Evolutionary conservation across 2,888 invertebrate genomes (phyloP), one percentile per base, ranked within the genome.

Genomic region (Limnephilus lunatus): DNA sequence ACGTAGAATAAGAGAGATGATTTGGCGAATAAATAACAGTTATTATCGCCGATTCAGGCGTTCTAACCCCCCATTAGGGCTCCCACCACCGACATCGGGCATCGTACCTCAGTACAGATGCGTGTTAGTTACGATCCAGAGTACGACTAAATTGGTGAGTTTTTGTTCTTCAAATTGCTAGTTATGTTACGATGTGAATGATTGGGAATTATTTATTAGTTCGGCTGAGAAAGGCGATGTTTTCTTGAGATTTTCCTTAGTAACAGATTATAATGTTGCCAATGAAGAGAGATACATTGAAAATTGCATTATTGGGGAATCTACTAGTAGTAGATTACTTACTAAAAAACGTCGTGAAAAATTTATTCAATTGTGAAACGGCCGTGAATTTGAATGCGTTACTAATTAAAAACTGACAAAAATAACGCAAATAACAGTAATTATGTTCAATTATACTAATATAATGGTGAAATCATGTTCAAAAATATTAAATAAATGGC

Each of bases 11-110:
- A 89, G 89, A 82, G 81, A 90, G 82, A 90, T 90, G 90, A 90
- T 90, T 83, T 85, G 90, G 30, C 44, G 90, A 90, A 82, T 93
- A 93, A 94, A 94, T 93, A 93, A 94, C 93, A 93, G 94, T 93
- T 94, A 92, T 94, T 94, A 93, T 94, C 94, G 94, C 94, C 94
- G 93, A 93, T 94, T 94, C 94, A 93, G 94, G 92, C 93, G 94
- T 85, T 81, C 89, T 83, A 92, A 90, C 82, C 89, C 81, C 89
- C 19, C 48, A 88, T 88, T 89, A 89, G 30, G 81, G 39, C 89
- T 19, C 89, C 86, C 68, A 68, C 68, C 68, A 25, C n/a, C 68
- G 68, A 9, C 68, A 15, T 14, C 82, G 82, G 82, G 14, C 82
- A 31, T 82, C 25, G 39, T 35, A 32, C 83, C 83, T 44, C 44